Conservation (phyloP, 2,797 vertebrate species). For the Nasua narica region DNA sequence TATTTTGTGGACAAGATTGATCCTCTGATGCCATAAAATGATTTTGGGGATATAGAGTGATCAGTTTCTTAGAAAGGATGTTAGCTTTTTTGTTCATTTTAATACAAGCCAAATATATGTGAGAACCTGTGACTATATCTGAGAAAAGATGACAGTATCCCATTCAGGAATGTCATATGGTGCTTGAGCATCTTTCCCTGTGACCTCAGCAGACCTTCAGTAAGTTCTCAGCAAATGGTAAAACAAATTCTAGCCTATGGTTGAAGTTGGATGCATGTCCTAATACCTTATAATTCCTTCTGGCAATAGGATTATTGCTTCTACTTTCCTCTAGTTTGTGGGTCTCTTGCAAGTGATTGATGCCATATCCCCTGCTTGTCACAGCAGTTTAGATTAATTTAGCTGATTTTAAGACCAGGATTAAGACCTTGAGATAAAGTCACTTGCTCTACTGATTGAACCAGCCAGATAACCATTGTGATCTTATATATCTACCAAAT, state of each 20-base stretch:
- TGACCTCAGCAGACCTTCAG: background rate
- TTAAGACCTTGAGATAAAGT: background rate
- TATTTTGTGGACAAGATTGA: background rate
- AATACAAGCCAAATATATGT: background rate
- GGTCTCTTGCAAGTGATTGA: too few relatives aligned
- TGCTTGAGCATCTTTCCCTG: background rate
- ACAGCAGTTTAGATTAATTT: background rate
- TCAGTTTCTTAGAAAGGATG: background rate
- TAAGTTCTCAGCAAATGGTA: background rate
- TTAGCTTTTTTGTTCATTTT: background rate
- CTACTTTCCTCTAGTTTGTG: background rate
- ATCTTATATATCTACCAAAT: background rate
- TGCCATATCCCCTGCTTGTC: too few relatives aligned
- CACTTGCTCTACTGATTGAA: background rate
- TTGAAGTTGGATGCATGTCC: background rate
- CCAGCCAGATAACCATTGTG: background rate
- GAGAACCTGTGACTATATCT: background rate
- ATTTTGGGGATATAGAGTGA: background rate
- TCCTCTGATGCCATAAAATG: background rate
- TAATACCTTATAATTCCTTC: background rate
- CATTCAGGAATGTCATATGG: background rate
- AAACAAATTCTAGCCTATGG: background rate
- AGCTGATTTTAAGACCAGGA: background rate
- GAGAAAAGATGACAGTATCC: background rate
- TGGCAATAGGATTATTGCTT: background rate